Evolutionary conservation across 2,797 vertebrate species (phyloP), one percentile per base, ranked within the genome.

Genomic region (Cryptoblepharus egeriae): DNA sequence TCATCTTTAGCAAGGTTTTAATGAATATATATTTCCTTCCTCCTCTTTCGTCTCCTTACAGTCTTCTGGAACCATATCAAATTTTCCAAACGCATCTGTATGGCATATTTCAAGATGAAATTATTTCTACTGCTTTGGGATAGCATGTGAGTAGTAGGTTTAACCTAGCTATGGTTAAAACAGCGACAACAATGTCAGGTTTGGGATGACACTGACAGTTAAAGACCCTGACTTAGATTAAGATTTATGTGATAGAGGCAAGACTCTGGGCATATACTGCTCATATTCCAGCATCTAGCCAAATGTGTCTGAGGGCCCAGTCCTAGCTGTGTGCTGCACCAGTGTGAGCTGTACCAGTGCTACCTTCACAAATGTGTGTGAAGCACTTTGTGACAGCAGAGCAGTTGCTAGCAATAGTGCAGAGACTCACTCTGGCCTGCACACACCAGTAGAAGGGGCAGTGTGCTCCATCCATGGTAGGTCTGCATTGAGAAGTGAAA

Each of bases 101-200:
- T 28, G 39, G 74, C 65, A 30, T 71, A 71, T 32, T 82, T 82
- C 26, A 71, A 70, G 80, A 63, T 63, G 57, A 64, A 63, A 77
- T 83, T 64, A 71, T 61, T 37, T 64, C 32, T 30, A 10, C 20
- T 70, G 49, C 22, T 63, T 28, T 30, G 60, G 15, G 45, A 73
- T 22, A 15, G 5, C 22, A 52, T 28, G 39, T 35, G 60, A 2
- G 24, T 32, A 20, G 15, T 32, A 52, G 61, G 70, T 55, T 64
- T 64, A 52, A 9, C 28, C n/a, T 18, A 28, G 12, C 37, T 35
- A n/a, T 32, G n/a, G 26, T 35, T 49, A 71, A 49, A 4, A 52
- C 30, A 18, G 24, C 42, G 20, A 32, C 4, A 16, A 67, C 37
- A 2, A 55, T 57, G 13, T 32, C 6, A 26, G 12, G 30, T 67